phyloP scores from a whole-genome alignment of 2,888 invertebrate genomes.

The Nudaria mundana region DNA sequence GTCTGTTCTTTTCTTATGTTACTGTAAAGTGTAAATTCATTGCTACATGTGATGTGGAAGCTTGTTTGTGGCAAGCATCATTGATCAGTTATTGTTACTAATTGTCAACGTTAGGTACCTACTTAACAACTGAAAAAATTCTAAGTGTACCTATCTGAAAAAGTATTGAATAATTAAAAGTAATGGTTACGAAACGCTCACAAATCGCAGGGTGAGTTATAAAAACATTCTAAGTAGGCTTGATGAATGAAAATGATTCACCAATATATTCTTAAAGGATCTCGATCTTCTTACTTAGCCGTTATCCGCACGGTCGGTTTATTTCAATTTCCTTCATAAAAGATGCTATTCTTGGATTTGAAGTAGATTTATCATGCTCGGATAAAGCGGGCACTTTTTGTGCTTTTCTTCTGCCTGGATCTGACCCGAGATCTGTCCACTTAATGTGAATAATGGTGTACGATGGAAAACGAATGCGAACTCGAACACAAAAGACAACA shows the following conservation, averaged over 20 bases:
- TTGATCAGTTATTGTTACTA: too few species aligned
- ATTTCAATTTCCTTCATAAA: conserved; percentile 82
- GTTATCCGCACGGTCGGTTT: conserved; percentile 82
- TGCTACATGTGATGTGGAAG: too few species aligned
- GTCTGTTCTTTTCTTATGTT: too few species aligned
- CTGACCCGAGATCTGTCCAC: conserved; percentile 82
- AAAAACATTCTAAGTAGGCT: conserved; percentile 34
- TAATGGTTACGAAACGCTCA: conserved; percentile 6
- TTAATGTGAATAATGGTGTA: conserved; percentile 82
- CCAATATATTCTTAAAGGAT: conserved; percentile 78
- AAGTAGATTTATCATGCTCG: conserved; percentile 82
- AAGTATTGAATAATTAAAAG: too few species aligned
- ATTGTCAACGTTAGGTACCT: too few species aligned
- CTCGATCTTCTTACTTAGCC: conserved; percentile 79
- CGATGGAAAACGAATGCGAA: conserved; percentile 80
- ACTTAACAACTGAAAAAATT: too few species aligned
- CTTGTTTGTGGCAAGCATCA: too few species aligned
- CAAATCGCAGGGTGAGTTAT: conserved; percentile 14
- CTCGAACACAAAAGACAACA: conserved; percentile 79
- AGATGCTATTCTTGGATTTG: conserved; percentile 82
- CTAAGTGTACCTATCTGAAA: too few species aligned
- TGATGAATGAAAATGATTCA: conserved; percentile 78
- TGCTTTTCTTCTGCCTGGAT: conserved; percentile 81
- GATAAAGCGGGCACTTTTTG: conserved; percentile 82
- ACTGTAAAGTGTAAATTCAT: too few species aligned